Evolutionary conservation across 2,888 invertebrate species (phyloP).

Genomic region (Bursaphelenchus okinawaensis): DNA sequence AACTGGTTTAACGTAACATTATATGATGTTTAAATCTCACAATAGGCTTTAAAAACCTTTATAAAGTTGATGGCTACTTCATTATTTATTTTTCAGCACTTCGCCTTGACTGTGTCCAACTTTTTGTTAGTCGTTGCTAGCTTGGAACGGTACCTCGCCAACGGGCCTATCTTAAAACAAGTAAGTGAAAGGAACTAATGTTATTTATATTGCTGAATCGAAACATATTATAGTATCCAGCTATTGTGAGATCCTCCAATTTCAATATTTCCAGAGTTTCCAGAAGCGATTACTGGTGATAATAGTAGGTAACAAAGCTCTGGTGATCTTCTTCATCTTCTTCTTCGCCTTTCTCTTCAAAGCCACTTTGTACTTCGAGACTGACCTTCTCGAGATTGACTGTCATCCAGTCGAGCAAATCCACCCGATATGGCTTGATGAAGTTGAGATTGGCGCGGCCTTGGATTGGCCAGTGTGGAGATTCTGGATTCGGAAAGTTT

Average conservation of each 20-base stretch:
- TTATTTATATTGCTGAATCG: neutral
- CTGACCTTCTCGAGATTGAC: conserved; percentile 2
- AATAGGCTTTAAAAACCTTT: too few relatives aligned
- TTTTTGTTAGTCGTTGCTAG: conserved; percentile 42
- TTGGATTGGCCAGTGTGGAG: conserved; percentile 13
- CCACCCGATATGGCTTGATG: conserved; percentile 16
- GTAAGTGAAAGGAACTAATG: neutral
- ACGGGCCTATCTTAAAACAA: conserved; percentile 25
- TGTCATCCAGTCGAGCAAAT: conserved; percentile 8
- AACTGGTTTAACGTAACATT: neutral
- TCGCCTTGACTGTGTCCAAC: conserved; percentile 42
- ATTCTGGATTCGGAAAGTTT: conserved; percentile 32
- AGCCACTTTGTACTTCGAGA: conserved; percentile 40
- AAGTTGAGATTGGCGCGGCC: neutral
- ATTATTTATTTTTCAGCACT: conserved; percentile 34
- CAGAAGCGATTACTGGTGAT: conserved; percentile 39
- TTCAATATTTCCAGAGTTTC: conserved; percentile 13
- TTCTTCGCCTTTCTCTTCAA: conserved; percentile 36
- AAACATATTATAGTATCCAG: neutral
- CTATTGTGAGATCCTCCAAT: neutral
- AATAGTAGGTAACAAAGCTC: conserved; percentile 34
- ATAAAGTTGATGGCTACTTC: too few relatives aligned
- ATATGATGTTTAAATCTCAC: too few relatives aligned
- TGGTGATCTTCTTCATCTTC: conserved; percentile 32
- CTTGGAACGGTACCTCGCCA: conserved; percentile 41